Base-by-base conservation (phyloP, 2,888 invertebrate genomes). In the Opisthograptis luteolata region DNA sequence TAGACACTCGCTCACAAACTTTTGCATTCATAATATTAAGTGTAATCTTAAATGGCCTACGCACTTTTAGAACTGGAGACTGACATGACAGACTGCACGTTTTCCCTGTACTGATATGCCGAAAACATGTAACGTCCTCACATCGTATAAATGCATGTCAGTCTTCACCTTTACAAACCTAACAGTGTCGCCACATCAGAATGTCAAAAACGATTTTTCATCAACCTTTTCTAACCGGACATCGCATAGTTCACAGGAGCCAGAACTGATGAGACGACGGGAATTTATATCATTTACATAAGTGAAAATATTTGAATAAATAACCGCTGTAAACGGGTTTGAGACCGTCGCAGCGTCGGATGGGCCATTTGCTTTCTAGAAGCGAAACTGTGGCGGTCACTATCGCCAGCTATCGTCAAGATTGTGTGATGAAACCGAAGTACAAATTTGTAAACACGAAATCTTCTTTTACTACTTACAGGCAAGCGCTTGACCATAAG, bases 231-330 rank as follows among this genome's bases (percentile, higher is more conserved):
- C 68, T 58, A 78, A 72, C 70, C 72, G 73, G 73, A 72, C 62
- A 13, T 55, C 55, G 52, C 68, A 79, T 81, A 81, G 72, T 72
- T 77, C 79, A 79, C 80, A 67, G 73, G 76, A 78, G 63, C 63
- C 57, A 42, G 37, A 40, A 15, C 31, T 17, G 2, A 15, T 5
- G 8, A 37, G 27, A 44, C 17, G 10, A 28, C 35, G 28, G 44
- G 39, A 39, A 46, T 71, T 76, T 66, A 70, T 70, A 59, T 56
- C 66, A 87, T 89, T 88, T 76, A 79, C 88, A 88, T 88, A 88
- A 88, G 87, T 88, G 89, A 88, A 88, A 87, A 86, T 85, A 76
- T 8, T 72, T 69, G 77, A 76, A 83, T 81, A 51, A 40, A 40
- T 51, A 51, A 59, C 62, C 53, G 55, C 46, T 51, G 52, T 66